These are phyloP conservation scores for Okapia johnstoni DNA, from an alignment of 2,113 vertebrate genomes.

Conservation along the genomic window DNA sequence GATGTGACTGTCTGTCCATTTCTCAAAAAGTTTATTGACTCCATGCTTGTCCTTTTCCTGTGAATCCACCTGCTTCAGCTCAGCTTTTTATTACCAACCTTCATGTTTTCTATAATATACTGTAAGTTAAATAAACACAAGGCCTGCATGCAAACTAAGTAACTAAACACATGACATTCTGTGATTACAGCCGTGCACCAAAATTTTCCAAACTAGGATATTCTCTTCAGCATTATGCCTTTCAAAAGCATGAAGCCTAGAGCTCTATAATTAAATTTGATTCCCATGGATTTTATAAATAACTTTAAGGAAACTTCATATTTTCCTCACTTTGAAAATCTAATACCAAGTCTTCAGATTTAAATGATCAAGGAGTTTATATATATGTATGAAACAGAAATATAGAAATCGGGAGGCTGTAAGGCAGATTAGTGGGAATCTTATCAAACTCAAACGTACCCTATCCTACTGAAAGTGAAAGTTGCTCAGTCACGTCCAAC, in stretches of 20 bases:
- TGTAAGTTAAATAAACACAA: background rate
- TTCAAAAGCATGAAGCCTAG: background rate
- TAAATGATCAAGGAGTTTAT: background rate
- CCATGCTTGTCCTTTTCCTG: background rate
- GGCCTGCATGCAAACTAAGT: background rate
- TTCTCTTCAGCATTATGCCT: background rate
- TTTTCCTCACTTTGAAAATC: constrained; percentile 22
- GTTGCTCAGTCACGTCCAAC: background rate
- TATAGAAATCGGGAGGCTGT: background rate
- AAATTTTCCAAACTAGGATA: background rate
- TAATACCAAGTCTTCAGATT: background rate
- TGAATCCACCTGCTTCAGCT: background rate
- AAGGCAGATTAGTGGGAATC: background rate
- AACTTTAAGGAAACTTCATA: background rate
- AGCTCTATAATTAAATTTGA: background rate
- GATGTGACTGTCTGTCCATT: background rate
- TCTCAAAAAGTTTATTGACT: background rate
- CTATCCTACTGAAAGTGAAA: background rate
- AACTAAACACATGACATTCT: background rate
- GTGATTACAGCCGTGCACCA: background rate
- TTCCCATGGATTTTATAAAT: background rate
- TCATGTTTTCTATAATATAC: background rate
- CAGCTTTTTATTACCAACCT: background rate
- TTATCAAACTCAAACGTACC: background rate
- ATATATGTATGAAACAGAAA: background rate